Conservation (phyloP, 2,888 invertebrate species). For the Dasysyrphus tricinctus region DNA sequence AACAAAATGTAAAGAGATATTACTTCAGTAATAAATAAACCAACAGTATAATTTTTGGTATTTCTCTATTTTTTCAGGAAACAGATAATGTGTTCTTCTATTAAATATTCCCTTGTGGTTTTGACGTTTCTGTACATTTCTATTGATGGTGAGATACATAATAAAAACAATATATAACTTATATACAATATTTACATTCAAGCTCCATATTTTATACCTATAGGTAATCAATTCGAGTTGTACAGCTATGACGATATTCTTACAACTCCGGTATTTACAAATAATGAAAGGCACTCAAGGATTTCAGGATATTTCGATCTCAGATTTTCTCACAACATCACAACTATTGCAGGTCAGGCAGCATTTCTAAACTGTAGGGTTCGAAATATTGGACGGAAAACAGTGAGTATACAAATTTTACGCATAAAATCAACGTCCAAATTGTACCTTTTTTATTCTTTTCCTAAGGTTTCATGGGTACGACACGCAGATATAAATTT, state of each 20-base stretch:
- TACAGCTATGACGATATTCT: constrained; percentile 68
- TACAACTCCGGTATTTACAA: constrained; percentile 62
- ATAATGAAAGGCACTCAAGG: constrained; percentile 58
- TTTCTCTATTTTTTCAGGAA: constrained; percentile 23
- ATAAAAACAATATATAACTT: not conserved
- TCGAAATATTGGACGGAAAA: constrained; percentile 91
- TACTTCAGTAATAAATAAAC: too few species aligned
- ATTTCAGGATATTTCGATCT: constrained; percentile 76
- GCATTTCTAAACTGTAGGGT: constrained; percentile 93
- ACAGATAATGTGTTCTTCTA: constrained; percentile 51
- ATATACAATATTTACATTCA: not conserved
- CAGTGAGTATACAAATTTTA: constrained; percentile 86
- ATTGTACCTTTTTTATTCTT: not conserved
- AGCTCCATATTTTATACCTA: not conserved
- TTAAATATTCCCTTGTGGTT: constrained; percentile 54
- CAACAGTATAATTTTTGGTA: too few species aligned
- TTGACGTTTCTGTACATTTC: constrained; percentile 63
- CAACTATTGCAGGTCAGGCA: constrained; percentile 91
- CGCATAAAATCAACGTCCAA: not conserved
- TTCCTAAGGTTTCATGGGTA: constrained; percentile 76
- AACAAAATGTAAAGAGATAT: too few species aligned
- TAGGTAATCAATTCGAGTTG: constrained; percentile 69
- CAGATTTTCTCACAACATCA: constrained; percentile 86
- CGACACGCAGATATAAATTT: constrained; percentile 77
- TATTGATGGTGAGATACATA: constrained; percentile 57